Evolutionary conservation across 2,888 invertebrate genomes (phyloP).

Genomic region (Neria commutata): DNA sequence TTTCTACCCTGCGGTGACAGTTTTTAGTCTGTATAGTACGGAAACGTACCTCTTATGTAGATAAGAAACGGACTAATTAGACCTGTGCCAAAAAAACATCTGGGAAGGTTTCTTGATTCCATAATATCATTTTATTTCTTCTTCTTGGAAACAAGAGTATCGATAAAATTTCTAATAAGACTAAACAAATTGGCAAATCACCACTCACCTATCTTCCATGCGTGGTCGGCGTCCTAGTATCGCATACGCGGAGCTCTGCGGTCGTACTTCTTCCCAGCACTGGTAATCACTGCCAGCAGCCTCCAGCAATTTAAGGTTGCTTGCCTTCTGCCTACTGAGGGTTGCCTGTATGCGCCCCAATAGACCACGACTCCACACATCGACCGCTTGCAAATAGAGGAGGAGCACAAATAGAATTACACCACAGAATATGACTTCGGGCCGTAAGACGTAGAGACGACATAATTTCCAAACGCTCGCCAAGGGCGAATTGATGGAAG

Average conservation of each 20-base stretch:
- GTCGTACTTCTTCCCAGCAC: slow-evolving; percentile 79
- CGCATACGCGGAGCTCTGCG: slow-evolving; percentile 83
- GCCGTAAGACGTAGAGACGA: slow-evolving; percentile 78
- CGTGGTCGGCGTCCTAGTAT: slow-evolving; percentile 87
- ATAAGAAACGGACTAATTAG: no score
- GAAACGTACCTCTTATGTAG: no score
- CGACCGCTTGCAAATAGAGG: slow-evolving; percentile 82
- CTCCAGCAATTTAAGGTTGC: slow-evolving; percentile 45
- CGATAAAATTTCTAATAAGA: no score
- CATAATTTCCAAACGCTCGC: slow-evolving; percentile 80
- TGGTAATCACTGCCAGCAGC: slow-evolving; percentile 61
- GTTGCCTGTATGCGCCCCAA: slow-evolving; percentile 64
- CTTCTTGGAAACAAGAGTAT: no score
- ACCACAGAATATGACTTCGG: slow-evolving; percentile 79
- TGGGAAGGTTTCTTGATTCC: no score
- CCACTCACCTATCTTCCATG: slow-evolving; percentile 85
- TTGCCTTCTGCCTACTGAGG: slow-evolving; percentile 52
- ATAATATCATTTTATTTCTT: no score
- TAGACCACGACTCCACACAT: slow-evolving; percentile 80
- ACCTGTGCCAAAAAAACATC: no score
- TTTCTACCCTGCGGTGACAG: no score
- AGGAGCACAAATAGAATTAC: slow-evolving; percentile 73
- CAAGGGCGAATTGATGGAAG: slow-evolving; percentile 74
- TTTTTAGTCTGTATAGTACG: no score
- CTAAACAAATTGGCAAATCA: neutral